These are phyloP conservation scores for Chrysopilus asiliformis DNA, from an alignment of 2,888 invertebrate genomes.

Conservation along the genomic window DNA sequence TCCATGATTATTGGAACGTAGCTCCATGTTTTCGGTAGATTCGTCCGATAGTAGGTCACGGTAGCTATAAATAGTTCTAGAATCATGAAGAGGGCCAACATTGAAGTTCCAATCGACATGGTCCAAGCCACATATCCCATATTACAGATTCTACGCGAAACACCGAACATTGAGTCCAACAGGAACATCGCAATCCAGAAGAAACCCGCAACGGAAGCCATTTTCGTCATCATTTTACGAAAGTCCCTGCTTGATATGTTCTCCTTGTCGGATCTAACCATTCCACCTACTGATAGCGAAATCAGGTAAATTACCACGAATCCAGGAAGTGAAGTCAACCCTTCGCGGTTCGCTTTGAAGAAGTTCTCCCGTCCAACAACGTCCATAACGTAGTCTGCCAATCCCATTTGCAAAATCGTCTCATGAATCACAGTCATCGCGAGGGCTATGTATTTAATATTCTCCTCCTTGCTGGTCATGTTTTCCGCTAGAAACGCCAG, in stretches of 20 bases:
- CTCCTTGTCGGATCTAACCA: conserved; percentile 34
- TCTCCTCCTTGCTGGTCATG: conserved; percentile 26
- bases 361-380: conserved; percentile 47
- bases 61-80: conserved; percentile 34
- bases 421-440: conserved; percentile 52
- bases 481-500: conserved; percentile 41
- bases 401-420: conserved; percentile 42
- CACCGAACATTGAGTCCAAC: conserved; percentile 40
- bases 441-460: conserved; percentile 43
- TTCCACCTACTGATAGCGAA: conserved; percentile 49
- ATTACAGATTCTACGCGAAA: conserved; percentile 75
- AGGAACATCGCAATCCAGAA: conserved; percentile 38
- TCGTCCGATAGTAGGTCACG: neutral
- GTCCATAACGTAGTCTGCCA: conserved; percentile 58
- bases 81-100: conserved; percentile 42
- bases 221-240: conserved; percentile 20
- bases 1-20: conserved; percentile 46
- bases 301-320: conserved; percentile 73
- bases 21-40: conserved; percentile 20
- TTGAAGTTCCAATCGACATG: conserved; percentile 46
- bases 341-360: conserved; percentile 80
- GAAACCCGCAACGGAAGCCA: conserved; percentile 21
- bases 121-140: conserved; percentile 68
- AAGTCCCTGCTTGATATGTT: conserved; percentile 20
- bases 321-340: conserved; percentile 71